Evolutionary conservation across 2,797 vertebrate genomes (phyloP), one percentile per base, ranked within the genome.

Genomic region (Sus cebifrons): DNA sequence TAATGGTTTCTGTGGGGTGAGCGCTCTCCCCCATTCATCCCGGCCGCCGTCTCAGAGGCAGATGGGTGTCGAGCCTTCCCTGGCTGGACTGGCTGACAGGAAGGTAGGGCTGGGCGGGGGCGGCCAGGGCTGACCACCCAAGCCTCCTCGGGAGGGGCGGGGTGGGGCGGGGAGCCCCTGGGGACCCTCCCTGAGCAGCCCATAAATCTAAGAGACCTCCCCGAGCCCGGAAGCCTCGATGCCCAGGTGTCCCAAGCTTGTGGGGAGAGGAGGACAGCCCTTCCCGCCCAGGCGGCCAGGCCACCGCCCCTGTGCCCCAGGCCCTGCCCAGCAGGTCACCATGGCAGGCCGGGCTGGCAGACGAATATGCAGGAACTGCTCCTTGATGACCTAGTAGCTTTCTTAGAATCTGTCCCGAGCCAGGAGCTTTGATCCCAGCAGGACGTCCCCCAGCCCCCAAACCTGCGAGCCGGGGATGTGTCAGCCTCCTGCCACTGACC

Each of bases 1-100:
- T 96, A 95, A 97, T 95, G 97, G 82, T 89, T 92, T 86, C 77
- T 94, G 91, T 58, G 95, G 88, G 94, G 93, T 73, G 32, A 4
- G 88, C 88, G 84, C 96, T 82, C 82, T 83, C 40, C 89, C 71
- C 17, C 2, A 0, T 65, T 89, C 86, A 49, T 96, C 93, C 68
- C 73, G 94, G 92, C 95, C 0, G 20, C 82, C 5, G 70, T 82
- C 64, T 96, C 88, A 4, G 60, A 90, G 64, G 95, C 49, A 60
- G 74, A 74, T 83, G 88, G 52, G 97, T 56, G 95, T 84, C 89
- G 87, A 90, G 82, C 64, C 54, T 96, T 70, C 73, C 71, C 58
- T 32, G 23, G 68, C 93, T 40, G 62, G 79, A 81, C 65, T 2
- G 60, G 60, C 77, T 89, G 84, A 79, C 44, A 89, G 83, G 96